phyloP scores from a whole-genome alignment of 2,797 vertebrate genomes.

The Pangasius djambal region DNA sequence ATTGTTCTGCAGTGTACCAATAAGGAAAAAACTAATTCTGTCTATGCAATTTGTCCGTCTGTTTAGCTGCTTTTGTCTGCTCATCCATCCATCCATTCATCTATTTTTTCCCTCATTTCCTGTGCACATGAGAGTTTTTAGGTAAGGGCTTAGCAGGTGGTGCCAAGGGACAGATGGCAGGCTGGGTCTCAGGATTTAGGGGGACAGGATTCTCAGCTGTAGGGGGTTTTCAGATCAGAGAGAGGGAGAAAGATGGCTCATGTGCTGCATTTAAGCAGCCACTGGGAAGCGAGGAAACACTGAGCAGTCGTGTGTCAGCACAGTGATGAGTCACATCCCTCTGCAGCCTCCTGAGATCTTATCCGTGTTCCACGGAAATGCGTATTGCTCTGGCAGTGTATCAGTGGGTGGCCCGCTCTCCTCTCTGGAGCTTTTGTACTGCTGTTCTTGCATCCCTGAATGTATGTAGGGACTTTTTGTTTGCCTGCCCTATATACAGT shows the following conservation, averaged over 20 bases:
- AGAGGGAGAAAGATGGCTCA: slow-evolving; percentile 30
- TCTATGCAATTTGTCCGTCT: slow-evolving; percentile 25
- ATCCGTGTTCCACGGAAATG: slow-evolving; percentile 24
- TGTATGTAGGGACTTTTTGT: slow-evolving; percentile 27
- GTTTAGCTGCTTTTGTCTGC: slow-evolving; percentile 9
- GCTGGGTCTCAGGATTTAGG: slow-evolving; percentile 23
- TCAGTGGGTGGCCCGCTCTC: slow-evolving; percentile 28
- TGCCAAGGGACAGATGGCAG: slow-evolving; percentile 56
- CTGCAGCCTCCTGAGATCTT: slow-evolving; percentile 26
- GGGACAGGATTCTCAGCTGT: slow-evolving; percentile 20
- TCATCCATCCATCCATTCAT: slow-evolving; percentile 3
- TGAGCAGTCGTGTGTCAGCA: slow-evolving; percentile 36
- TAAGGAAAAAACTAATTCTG: neutral
- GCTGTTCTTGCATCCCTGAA: slow-evolving; percentile 16
- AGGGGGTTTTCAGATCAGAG: slow-evolving; percentile 31
- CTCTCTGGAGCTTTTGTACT: slow-evolving; percentile 22
- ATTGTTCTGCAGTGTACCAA: slow-evolving; percentile 9
- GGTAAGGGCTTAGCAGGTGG: slow-evolving; percentile 44
- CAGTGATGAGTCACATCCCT: slow-evolving; percentile 40
- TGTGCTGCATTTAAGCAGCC: slow-evolving; percentile 48
- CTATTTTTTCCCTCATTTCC: slow-evolving; percentile 5
- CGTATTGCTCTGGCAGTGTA: slow-evolving; percentile 31
- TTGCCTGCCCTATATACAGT: slow-evolving; percentile 40
- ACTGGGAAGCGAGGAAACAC: slow-evolving; percentile 36
- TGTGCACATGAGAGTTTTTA: slow-evolving; percentile 7